Percentiles rank a stretch among this genome's conserved stretches.
Conservation (phyloP, 2,113 vertebrate species). For the Onychostruthus taczanowskii region DNA sequence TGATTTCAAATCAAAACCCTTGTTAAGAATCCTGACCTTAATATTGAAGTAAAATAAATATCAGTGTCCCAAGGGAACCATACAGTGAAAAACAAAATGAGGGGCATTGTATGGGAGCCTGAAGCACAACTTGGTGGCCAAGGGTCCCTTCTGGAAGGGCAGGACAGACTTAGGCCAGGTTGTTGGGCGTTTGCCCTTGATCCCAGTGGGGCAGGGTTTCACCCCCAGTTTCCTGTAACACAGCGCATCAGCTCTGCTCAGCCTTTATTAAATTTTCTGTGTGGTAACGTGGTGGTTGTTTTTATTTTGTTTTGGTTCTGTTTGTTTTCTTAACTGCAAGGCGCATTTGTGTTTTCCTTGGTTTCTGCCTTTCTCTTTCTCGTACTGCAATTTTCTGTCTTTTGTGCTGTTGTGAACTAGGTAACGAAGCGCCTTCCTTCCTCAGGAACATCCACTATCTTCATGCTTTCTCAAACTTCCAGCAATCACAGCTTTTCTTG, state of each 20-base stretch:
- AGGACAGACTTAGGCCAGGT: background rate
- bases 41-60: background rate
- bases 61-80: background rate
- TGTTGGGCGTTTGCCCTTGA: background rate
- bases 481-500: constrained; percentile 99
- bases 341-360: constrained; percentile 61
- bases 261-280: constrained; percentile 53
- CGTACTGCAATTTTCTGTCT: constrained; percentile 75
- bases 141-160: background rate
- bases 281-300: constrained; percentile 18
- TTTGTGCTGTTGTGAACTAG: constrained; percentile 84
- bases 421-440: constrained; percentile 96
- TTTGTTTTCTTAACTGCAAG: constrained; percentile 55
- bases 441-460: constrained; percentile 98
- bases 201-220: background rate
- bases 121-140: background rate
- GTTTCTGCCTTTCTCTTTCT: constrained; percentile 70
- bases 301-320: background rate
- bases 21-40: background rate
- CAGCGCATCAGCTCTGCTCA: background rate
- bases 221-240: background rate
- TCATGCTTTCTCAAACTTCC: constrained; percentile 99
- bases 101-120: background rate
- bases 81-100: background rate
- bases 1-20: background rate